Conservation (phyloP, 2,797 vertebrate genomes). For the Pseudochaenichthys georgianus region DNA sequence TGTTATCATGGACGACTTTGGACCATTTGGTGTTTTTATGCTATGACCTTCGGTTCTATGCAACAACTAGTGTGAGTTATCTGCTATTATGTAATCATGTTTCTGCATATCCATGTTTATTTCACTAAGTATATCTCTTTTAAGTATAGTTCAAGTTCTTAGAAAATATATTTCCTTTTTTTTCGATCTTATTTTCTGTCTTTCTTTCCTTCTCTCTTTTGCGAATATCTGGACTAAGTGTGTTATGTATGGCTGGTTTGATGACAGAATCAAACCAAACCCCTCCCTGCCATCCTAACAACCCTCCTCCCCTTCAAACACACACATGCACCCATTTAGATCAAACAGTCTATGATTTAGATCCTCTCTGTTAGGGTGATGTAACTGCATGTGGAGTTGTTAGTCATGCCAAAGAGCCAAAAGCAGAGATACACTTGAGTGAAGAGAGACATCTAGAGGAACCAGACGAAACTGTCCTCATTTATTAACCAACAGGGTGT, state of each 20-base stretch:
- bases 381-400: conserved; percentile 30
- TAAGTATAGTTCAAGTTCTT: no score
- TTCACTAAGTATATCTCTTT: no score
- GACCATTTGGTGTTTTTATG: not conserved
- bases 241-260: not conserved
- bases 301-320: not conserved
- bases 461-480: conserved; percentile 13
- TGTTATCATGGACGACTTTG: not conserved
- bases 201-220: not conserved
- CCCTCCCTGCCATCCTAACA: not conserved
- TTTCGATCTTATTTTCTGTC: not conserved
- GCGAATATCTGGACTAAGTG: not conserved
- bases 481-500: not conserved
- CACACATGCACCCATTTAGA: not conserved
- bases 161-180: not conserved
- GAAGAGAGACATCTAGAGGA: conserved; percentile 76
- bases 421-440: conserved; percentile 28
- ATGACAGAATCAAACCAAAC: conserved; percentile 1
- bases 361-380: conserved; percentile 32
- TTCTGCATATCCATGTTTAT: no score
- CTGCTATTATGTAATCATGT: not conserved
- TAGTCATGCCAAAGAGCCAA: conserved; percentile 7
- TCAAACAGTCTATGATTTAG: not conserved
- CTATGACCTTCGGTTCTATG: not conserved
- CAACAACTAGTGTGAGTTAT: not conserved